Evolutionary conservation across 2,888 invertebrate species (phyloP), one percentile per base, ranked within the genome.

Genomic region (Drosophila acutilabella): DNA sequence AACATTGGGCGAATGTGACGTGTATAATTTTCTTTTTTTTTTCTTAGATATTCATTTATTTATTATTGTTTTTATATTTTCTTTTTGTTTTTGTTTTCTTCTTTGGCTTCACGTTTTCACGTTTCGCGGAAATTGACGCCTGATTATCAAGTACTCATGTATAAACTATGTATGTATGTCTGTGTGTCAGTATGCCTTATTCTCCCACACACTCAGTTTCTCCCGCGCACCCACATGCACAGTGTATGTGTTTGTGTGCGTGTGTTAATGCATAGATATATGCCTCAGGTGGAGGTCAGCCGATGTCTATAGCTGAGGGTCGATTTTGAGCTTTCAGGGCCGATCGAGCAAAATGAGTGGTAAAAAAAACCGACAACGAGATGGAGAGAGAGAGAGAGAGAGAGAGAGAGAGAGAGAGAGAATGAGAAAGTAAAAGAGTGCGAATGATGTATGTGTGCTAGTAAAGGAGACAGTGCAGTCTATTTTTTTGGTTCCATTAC

Each of bases 81-180:
- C 13, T 36, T 33, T 48, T 48, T 20, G 18, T 38, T 40, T 53
- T 51, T n/a, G 23, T n/a, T 40, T 45, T 6, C 13, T 30, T 51
- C 41, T 64, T 23, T 26, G 51, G 42, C 47, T 73, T 71, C 60
- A 60, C 66, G 66, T 71, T 73, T 74, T 71, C 60, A 64, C 64
- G 59, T 74, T 74, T 74, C 18, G 48, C 75, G 75, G 71, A 75
- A 75, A 75, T 71, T 33, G 67, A 64, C 58, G 64, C 5, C 51
- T 50, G 67, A 74, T 67, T 75, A 64, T 64, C 70, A 64, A 73
- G 58, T 60, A 54, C 54, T 57, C 38, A 18, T 44, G 57, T n/a
- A n/a, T n/a, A n/a, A n/a, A n/a, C n/a, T n/a, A n/a, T n/a, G n/a
- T n/a, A n/a, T n/a, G n/a, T 53, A 36, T 44, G 38, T 30, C 8